Evolutionary conservation across 1,140 invertebrate genomes (phyloP).

Genomic region (Aphaenogaster floridana): DNA sequence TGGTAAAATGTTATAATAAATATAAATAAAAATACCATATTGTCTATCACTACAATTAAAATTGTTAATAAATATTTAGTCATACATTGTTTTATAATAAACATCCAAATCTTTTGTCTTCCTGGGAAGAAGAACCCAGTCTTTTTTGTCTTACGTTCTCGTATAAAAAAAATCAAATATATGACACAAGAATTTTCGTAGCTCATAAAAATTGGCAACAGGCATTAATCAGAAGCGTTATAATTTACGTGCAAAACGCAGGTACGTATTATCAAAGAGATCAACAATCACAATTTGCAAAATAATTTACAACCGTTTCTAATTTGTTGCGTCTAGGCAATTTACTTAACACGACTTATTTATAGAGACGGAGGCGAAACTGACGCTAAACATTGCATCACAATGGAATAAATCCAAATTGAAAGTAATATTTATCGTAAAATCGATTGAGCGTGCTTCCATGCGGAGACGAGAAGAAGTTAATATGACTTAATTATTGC

Average conservation of each 20-base stretch:
- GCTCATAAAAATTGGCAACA: background rate
- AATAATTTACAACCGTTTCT: conserved; percentile 11
- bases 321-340: background rate
- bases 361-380: background rate
- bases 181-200: background rate
- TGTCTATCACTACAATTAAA: background rate
- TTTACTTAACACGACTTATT: background rate
- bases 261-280: background rate
- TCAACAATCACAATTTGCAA: background rate
- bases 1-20: background rate
- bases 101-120: background rate
- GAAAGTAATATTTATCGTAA: conserved; percentile 4
- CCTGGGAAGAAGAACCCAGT: background rate
- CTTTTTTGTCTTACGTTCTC: background rate
- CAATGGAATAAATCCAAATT: background rate
- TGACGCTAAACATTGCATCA: background rate
- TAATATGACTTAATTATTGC: conserved; percentile 15
- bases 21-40: background rate
- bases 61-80: background rate
- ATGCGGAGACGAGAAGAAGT: background rate
- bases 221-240: background rate
- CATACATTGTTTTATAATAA: background rate
- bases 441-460: background rate
- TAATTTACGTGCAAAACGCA: background rate
- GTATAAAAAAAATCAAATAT: background rate